Evolutionary conservation across 2,113 vertebrate species (phyloP).

Genomic region (Rhizomys pruinosus): DNA sequence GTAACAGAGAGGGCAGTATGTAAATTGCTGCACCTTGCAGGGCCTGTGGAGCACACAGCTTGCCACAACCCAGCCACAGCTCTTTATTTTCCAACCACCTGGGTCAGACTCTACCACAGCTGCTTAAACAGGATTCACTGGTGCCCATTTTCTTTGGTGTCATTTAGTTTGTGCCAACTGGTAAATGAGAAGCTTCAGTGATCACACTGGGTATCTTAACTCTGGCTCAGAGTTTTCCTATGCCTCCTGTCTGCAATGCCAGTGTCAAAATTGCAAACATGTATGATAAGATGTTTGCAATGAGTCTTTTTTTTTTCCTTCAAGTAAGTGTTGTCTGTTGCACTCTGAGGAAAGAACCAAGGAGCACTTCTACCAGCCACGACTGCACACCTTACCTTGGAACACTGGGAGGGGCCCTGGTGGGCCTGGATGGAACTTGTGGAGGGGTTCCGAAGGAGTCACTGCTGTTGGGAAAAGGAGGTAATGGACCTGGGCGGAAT

Average conservation of each 20-base stretch:
- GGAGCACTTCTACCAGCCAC: not conserved
- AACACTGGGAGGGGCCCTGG: slow-evolving; percentile 88
- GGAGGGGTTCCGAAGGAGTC: slow-evolving; percentile 83
- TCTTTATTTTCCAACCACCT: not conserved
- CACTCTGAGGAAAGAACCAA: slow-evolving; percentile 79
- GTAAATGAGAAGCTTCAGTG: not conserved
- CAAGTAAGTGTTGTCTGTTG: slow-evolving; percentile 55
- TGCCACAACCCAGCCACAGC: not conserved
- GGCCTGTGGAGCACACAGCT: not conserved
- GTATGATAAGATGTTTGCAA: not conserved
- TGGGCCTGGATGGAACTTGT: slow-evolving; percentile 85
- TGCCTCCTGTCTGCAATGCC: not conserved
- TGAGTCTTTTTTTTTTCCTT: not conserved
- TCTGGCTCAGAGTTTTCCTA: not conserved
- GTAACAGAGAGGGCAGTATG: not conserved
- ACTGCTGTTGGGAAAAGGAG: slow-evolving; percentile 85
- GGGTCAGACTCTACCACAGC: rapidly evolving
- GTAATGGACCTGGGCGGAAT: slow-evolving; percentile 83
- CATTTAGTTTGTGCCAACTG: not conserved
- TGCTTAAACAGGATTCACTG: not conserved
- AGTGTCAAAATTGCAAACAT: not conserved
- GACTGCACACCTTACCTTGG: slow-evolving; percentile 89
- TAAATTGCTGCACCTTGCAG: not conserved
- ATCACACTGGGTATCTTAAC: not conserved
- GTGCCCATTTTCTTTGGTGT: not conserved